Evolutionary conservation across 2,113 vertebrate genomes (phyloP), one percentile per base, ranked within the genome.

Genomic region (Ophthalmolycus amberensis): DNA sequence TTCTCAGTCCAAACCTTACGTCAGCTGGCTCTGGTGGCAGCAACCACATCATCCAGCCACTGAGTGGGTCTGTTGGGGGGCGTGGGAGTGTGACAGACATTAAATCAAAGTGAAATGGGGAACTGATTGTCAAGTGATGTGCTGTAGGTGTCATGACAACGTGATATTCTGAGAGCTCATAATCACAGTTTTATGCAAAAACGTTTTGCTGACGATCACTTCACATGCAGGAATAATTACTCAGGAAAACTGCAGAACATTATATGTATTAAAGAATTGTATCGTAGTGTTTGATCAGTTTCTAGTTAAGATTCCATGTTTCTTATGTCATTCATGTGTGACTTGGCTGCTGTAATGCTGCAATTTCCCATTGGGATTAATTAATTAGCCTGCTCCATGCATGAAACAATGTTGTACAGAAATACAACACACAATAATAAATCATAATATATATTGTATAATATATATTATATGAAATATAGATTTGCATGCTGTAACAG

Each of bases 71-170:
- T 79, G 78, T 29, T 82, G 87, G 80, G 46, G 18, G 18, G 86
- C 50, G 85, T 89, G 85, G 80, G 85, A 84, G 79, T 84, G 80
- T 79, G 78, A 85, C 78, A 80, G 79, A 79, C 77, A 78, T 76
- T 83, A 85, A 90, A 88, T 88, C 88, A 90, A 85, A 92, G 71
- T 68, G 82, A 87, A 85, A 71, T 67, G 77, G 32, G 77, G 42
- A 75, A 64, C 78, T 83, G 85, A 91, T 89, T 79, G 74, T 89
- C 58, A 82, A 73, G 69, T 78, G 88, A 83, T 76, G 52, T 56
- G 75, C 67, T 83, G 77, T 66, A 70, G 69, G 80, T 88, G 72
- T 83, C 56, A 74, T 71, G 71, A 65, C 54, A 76, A 76, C 69
- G 71, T 27, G n/a, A 58, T 38, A 22, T 72, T 67, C 74, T 78